phyloP scores from a whole-genome alignment of 2,888 invertebrate genomes.

The Acleris sparsana region DNA sequence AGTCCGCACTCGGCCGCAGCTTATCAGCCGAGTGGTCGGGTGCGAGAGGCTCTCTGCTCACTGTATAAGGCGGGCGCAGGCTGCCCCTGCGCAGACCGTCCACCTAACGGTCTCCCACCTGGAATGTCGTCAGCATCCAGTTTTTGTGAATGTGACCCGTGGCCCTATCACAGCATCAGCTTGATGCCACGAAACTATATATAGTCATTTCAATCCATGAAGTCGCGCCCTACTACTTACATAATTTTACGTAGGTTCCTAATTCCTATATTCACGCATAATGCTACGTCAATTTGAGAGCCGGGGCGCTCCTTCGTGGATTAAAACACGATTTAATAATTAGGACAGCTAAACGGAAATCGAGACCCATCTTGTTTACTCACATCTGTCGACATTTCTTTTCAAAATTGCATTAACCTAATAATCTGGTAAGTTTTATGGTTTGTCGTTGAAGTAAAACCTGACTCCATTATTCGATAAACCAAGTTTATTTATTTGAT shows the following conservation, averaged over 20 bases:
- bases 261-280: too few relatives aligned
- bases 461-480: too few relatives aligned
- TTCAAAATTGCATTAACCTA: too few relatives aligned
- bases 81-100: constrained; percentile 56
- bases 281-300: too few relatives aligned
- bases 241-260: too few relatives aligned
- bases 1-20: constrained; percentile 45
- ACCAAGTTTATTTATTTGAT: too few relatives aligned
- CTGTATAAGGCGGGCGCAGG: constrained; percentile 44
- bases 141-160: constrained; percentile 63
- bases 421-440: too few relatives aligned
- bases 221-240: too few relatives aligned
- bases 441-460: too few relatives aligned
- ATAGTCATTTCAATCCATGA: too few relatives aligned
- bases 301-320: too few relatives aligned
- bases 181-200: constrained; percentile 55
- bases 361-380: constrained; percentile 20
- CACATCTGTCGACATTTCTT: too few relatives aligned
- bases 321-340: constrained; percentile 42
- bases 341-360: constrained; percentile 26
- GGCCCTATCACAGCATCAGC: constrained; percentile 58
- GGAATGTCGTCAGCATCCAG: constrained; percentile 74
- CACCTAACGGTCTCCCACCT: constrained; percentile 69
- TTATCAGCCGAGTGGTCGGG: constrained; percentile 47
- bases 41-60: constrained; percentile 34